Evolutionary conservation across 2,797 vertebrate species (phyloP).

Genomic region (Rhabdophis nuchalis): DNA sequence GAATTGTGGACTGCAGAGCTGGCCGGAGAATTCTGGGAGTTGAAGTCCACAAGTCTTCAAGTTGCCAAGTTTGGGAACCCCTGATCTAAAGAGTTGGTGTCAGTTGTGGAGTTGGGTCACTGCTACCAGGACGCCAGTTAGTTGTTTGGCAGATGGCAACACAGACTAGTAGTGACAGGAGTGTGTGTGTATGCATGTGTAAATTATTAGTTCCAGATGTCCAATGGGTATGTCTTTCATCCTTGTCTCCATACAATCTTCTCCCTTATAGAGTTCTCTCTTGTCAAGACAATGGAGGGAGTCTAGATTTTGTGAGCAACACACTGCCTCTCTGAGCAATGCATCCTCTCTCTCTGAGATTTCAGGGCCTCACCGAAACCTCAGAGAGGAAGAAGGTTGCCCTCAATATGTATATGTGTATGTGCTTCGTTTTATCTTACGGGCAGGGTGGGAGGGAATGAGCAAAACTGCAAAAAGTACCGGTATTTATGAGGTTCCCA

Average conservation of each 20-base stretch:
- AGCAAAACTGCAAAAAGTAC: neutral
- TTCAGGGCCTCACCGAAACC: neutral
- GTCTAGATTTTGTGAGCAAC: neutral
- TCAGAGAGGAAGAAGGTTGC: neutral
- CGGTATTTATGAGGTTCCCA: neutral
- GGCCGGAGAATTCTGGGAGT: too few species aligned
- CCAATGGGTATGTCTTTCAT: neutral
- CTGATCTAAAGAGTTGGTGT: neutral
- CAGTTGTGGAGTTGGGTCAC: neutral
- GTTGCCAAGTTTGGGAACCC: too few species aligned
- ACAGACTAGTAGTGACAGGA: neutral
- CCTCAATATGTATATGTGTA: neutral
- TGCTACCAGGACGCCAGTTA: neutral
- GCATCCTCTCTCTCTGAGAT: neutral
- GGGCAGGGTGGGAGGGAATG: neutral
- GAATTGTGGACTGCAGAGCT: too few species aligned
- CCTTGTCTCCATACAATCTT: neutral
- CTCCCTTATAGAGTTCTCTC: neutral
- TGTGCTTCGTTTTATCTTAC: neutral
- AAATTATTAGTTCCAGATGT: neutral
- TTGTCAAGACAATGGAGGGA: neutral
- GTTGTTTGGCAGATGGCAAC: neutral
- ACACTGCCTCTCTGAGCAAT: neutral
- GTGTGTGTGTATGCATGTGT: too few species aligned
- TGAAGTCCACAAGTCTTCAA: too few species aligned